Base-by-base conservation (phyloP, 2,888 invertebrate genomes). In the Pomacea canaliculata region DNA sequence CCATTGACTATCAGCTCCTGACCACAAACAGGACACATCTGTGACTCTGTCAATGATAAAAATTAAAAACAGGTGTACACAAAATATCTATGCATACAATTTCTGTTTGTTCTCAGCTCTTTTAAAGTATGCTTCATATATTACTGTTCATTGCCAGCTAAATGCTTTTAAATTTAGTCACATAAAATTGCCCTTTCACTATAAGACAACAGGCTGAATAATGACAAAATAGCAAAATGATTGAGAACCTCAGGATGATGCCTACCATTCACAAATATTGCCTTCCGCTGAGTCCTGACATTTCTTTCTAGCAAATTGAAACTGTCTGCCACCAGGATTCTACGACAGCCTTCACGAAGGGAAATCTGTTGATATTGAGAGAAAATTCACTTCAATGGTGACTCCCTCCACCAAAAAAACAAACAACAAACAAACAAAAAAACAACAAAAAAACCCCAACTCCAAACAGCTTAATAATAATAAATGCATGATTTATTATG, bases 281-380 rank as follows among this genome's bases (percentile, higher is more conserved):
- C 97, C 85, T 94, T 93, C 87, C 94, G 94, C 88, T 96, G 97
- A 51, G 94, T 93, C 48, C 93, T 92, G 0, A 97, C 94, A 67
- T 96, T 91, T 89, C 95, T 95, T 84, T 96, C 94, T 88, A 97
- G 95, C 69, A 97, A 92, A 87, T 95, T 94, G 86, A 96, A 97
- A 90, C 97, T 97, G 92, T 98, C 97, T 5, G 94, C 94, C 1
- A 96, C 93, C n/a, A 98, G 93, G 80, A 98, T 96, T 87, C 95
- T 94, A 87, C 96, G 95, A 90, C 96, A 97, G 0, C 96, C 96
- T 90, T 96, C 95, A 90, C 97, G 95, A 46, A 97, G 94, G 1
- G 96, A 95, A 51, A 96, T 94, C 93, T 94, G 85, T 59, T 19
- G n/a, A 46, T 13, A 59, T 63, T 56, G 23, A 48, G 51, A 56